These are phyloP conservation scores for Spinus pinus DNA, from an alignment of 2,797 vertebrate species.

Conservation along the genomic window DNA sequence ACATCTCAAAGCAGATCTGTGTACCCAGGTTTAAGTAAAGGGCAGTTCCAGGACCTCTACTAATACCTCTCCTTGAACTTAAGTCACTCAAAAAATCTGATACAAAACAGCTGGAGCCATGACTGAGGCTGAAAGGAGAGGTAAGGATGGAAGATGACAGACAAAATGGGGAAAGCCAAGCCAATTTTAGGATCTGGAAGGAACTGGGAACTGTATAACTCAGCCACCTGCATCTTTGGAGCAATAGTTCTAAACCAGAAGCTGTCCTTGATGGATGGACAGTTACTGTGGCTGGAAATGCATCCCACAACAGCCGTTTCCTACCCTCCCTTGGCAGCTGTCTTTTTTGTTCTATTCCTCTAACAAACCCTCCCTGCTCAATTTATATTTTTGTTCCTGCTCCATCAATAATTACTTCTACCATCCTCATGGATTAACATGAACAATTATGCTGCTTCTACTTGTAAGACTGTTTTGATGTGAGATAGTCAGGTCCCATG, in stretches of 20 bases:
- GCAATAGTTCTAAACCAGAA: neutral
- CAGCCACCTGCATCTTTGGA: conserved; percentile 1
- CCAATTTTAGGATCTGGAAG: neutral
- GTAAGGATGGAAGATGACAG: neutral
- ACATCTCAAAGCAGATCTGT: neutral
- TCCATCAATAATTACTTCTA: neutral
- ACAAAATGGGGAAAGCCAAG: neutral
- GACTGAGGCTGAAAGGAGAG: neutral
- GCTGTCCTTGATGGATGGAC: neutral
- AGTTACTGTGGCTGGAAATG: neutral
- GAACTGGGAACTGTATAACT: neutral
- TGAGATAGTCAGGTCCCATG: neutral
- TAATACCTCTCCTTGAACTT: neutral
- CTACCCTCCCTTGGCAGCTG: neutral
- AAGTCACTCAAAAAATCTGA: neutral
- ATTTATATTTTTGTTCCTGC: neutral
- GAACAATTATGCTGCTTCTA: neutral
- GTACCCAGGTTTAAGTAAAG: neutral
- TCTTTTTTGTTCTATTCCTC: neutral
- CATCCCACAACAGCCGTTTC: neutral
- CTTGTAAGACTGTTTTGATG: neutral
- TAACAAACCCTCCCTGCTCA: neutral
- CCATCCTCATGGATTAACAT: neutral
- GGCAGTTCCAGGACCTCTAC: neutral
- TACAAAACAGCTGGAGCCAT: neutral